phyloP scores from a whole-genome alignment of 35 echinoderm and acorn worm genomes.

The Diadema setosum region DNA sequence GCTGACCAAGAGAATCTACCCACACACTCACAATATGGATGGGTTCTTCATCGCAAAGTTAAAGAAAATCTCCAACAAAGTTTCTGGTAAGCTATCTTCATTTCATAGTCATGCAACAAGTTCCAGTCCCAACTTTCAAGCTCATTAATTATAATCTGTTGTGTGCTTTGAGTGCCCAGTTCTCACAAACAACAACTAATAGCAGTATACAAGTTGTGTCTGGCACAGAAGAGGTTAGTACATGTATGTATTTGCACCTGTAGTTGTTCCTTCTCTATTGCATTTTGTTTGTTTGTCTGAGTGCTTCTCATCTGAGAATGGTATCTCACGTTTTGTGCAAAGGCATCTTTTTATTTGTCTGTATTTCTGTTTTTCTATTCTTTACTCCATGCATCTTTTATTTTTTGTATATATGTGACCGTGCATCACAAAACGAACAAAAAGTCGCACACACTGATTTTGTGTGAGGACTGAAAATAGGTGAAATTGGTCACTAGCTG shows the following conservation, averaged over 20 bases:
- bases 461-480: too few relatives aligned
- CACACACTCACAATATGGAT: slow-evolving; percentile 99
- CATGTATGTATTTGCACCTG: neutral
- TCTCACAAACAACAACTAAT: neutral
- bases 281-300: too few relatives aligned
- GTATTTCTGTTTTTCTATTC: too few relatives aligned
- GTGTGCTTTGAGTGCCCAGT: neutral
- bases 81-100: slow-evolving; percentile 34
- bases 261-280: too few relatives aligned
- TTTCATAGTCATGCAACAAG: neutral
- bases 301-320: too few relatives aligned
- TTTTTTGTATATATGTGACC: too few relatives aligned
- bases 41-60: slow-evolving; percentile 92
- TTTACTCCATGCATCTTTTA: too few relatives aligned
- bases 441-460: too few relatives aligned
- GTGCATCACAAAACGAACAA: too few relatives aligned
- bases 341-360: too few relatives aligned
- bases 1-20: slow-evolving; percentile 80
- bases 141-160: neutral
- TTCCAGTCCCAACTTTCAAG: neutral
- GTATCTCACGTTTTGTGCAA: too few relatives aligned
- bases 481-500: too few relatives aligned
- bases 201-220: neutral
- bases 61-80: slow-evolving; percentile 85
- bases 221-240: neutral